Conservation (phyloP, 2,113 vertebrate species). For the Mormyrus iriodes region DNA sequence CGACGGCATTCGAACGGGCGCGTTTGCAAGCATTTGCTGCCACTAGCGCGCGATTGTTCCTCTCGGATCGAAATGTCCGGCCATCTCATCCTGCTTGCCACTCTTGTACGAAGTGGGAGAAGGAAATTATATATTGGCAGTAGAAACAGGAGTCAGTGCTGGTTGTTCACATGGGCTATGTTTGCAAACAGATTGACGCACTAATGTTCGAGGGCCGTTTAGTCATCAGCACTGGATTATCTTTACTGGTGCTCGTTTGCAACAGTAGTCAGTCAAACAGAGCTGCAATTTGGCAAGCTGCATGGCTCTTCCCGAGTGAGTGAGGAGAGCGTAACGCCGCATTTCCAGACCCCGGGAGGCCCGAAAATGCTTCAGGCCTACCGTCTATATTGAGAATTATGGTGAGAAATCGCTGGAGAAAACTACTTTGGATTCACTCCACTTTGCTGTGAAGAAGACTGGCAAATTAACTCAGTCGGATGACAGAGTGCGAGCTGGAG, state of each 20-base stretch:
- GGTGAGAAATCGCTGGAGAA: not conserved
- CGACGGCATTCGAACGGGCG: not conserved
- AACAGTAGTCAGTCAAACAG: not conserved
- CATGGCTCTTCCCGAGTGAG: not conserved
- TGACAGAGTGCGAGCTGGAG: not conserved
- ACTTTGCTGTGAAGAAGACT: not conserved
- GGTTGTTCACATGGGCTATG: not conserved
- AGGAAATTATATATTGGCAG: conserved; percentile 5
- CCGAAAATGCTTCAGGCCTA: not conserved
- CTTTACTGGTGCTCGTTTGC: not conserved
- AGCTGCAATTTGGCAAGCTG: not conserved
- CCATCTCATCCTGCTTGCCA: not conserved
- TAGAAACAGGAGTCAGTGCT: too few species aligned
- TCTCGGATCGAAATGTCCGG: not conserved
- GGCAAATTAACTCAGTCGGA: not conserved
- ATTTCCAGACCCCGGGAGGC: not conserved
- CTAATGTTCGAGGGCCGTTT: not conserved
- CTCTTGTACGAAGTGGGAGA: not conserved
- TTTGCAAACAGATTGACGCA: conserved; percentile 8
- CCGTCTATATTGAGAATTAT: not conserved
- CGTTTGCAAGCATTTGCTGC: not conserved
- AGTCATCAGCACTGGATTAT: not conserved
- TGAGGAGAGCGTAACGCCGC: not conserved
- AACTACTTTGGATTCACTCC: not conserved
- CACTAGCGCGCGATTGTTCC: not conserved